Evolutionary conservation across 2,113 vertebrate species (phyloP).

Genomic region (Apaloderma vittatum): DNA sequence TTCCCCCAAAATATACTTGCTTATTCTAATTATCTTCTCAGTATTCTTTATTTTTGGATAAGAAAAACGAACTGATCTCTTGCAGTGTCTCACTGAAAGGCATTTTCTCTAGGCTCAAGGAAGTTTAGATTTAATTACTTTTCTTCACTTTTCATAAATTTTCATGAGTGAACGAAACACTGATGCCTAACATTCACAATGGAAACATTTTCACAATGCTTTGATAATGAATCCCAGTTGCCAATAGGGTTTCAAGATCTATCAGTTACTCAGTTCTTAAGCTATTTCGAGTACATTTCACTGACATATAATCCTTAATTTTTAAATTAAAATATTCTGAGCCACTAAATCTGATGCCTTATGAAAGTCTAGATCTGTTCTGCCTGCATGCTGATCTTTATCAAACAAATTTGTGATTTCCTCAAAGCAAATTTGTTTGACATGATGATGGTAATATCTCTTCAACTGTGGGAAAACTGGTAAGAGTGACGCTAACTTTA

Average conservation of each 20-base stretch:
- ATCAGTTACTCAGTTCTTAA: neutral
- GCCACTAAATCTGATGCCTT: neutral
- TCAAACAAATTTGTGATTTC: neutral
- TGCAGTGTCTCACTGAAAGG: neutral
- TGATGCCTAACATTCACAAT: neutral
- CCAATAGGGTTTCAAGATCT: neutral
- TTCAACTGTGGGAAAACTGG: neutral
- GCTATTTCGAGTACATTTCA: neutral
- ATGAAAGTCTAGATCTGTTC: neutral
- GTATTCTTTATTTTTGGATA: neutral
- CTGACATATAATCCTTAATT: neutral
- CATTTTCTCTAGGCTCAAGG: neutral
- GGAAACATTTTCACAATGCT: neutral
- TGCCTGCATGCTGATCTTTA: neutral
- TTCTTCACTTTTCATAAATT: neutral
- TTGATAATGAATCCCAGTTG: neutral
- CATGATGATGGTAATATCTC: neutral
- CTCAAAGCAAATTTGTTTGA: neutral
- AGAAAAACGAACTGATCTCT: neutral
- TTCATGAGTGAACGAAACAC: neutral
- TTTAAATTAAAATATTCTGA: neutral
- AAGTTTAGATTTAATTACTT: neutral
- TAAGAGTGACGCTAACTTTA: neutral
- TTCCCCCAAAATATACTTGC: neutral
- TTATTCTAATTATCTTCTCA: slow-evolving; percentile 18